Evolutionary conservation across 1,140 invertebrate genomes (phyloP).

Genomic region (Anadara kagoshimensis): DNA sequence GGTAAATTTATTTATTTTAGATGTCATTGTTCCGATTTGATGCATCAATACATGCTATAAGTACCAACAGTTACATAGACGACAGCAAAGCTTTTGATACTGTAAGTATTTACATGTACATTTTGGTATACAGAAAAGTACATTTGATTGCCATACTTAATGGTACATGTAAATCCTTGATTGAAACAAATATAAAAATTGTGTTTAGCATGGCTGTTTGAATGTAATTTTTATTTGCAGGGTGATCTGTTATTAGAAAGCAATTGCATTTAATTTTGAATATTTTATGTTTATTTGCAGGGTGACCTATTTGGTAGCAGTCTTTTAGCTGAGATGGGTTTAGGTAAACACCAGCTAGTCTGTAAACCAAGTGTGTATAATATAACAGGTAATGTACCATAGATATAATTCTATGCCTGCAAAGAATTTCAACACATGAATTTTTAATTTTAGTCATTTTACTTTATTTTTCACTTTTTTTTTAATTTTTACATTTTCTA

Average conservation of each 20-base stretch:
- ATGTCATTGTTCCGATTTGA: constrained; percentile 85
- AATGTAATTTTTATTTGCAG: too few species aligned
- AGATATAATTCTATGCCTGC: too few species aligned
- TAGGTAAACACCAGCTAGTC: constrained; percentile 74
- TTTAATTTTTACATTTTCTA: too few species aligned
- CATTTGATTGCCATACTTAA: too few species aligned
- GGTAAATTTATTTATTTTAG: constrained; percentile 54
- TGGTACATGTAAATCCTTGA: too few species aligned
- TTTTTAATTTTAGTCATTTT: too few species aligned
- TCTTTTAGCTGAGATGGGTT: constrained; percentile 47
- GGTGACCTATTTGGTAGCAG: constrained; percentile 50
- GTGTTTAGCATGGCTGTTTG: too few species aligned
- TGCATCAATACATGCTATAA: constrained; percentile 84
- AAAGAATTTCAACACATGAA: too few species aligned
- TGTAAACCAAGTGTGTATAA: constrained; percentile 84
- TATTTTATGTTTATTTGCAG: constrained; percentile 27
- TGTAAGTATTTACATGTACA: constrained; percentile 53
- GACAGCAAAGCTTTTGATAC: constrained; percentile 74
- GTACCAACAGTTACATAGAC: constrained; percentile 81
- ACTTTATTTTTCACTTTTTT: too few species aligned
- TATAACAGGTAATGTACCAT: constrained; percentile 80
- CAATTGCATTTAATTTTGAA: not conserved
- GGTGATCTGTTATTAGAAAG: not conserved
- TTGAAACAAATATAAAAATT: too few species aligned
- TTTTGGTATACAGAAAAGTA: too few species aligned